Evolutionary conservation across 2,888 invertebrate genomes (phyloP).

Genomic region (Drosophila putrida): DNA sequence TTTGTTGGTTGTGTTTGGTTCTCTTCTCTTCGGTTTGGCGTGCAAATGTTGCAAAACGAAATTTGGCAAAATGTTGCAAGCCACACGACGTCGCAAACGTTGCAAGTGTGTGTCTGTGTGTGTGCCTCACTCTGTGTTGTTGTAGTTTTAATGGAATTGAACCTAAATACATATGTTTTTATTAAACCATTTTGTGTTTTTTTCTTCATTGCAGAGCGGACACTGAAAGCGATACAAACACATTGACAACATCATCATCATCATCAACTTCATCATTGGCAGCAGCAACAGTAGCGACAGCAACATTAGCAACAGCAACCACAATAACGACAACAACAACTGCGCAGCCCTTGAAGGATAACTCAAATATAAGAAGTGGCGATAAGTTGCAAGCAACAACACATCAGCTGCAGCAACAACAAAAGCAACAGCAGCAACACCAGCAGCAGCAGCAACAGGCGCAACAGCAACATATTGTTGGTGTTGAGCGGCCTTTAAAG

Average conservation of each 20-base stretch:
- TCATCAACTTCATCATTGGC: slow-evolving; percentile 25
- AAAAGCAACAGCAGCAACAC: slow-evolving; percentile 68
- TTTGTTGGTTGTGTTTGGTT: slow-evolving; percentile 1
- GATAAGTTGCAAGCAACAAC: slow-evolving; percentile 82
- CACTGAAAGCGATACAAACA: slow-evolving; percentile 76
- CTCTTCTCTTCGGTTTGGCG: slow-evolving; percentile 3
- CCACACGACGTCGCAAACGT: slow-evolving; percentile 47
- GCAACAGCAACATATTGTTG: slow-evolving; percentile 55
- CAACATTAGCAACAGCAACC: slow-evolving; percentile 31
- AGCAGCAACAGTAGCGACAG: slow-evolving; percentile 27
- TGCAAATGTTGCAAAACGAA: slow-evolving; percentile 18
- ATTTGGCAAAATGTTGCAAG: slow-evolving; percentile 54
- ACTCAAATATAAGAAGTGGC: slow-evolving; percentile 83
- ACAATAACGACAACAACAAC: slow-evolving; percentile 58
- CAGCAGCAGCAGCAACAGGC: slow-evolving; percentile 50
- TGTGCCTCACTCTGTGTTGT: background rate
- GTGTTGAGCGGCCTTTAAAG: slow-evolving; percentile 87
- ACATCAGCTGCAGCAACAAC: slow-evolving; percentile 54
- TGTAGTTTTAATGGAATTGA: slow-evolving; percentile 16
- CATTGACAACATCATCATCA: slow-evolving; percentile 42
- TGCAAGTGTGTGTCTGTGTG: slow-evolving; percentile 47
- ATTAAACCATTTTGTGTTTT: slow-evolving; percentile 13
- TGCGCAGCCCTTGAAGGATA: slow-evolving; percentile 83
- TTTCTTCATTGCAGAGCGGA: slow-evolving; percentile 73
- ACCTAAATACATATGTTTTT: slow-evolving; percentile 5